Evolutionary conservation across 2,797 vertebrate genomes (phyloP), one percentile per base, ranked within the genome.

Genomic region (Orestias chungarensis): DNA sequence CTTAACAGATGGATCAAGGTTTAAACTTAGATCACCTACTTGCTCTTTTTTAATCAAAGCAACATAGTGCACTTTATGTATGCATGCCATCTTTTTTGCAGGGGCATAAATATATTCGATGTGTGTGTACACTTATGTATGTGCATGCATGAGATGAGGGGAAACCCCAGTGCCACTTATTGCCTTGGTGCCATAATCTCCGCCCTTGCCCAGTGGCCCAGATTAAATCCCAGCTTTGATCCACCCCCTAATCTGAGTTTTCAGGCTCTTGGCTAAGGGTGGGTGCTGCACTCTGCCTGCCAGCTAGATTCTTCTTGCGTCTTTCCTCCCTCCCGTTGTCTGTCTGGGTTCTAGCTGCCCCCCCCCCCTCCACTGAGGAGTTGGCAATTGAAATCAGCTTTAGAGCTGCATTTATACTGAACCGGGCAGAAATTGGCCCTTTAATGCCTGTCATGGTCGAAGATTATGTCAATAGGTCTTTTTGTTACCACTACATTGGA

Each of bases 211-310:
- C 93, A 93, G 84, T 94, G 92, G 93, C 93, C 93, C 93, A 94
- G 92, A 95, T 95, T 94, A 94, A 93, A 94, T 93, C 91, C 93
- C 85, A 83, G 84, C 91, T 94, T 94, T 94, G 91, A 95, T 94
- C 93, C 94, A 88, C 93, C 93, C 93, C 92, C 92, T 94, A 95
- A 94, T 95, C 93, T 92, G 92, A 94, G 93, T 94, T 94, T 94
- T 94, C 92, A 93, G 93, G 89, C 93, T 91, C 81, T 84, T 88
- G 90, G 90, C 88, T 86, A 89, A 93, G 92, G 92, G 92, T 91
- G 92, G 92, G 89, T 91, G 90, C 92, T 89, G 83, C 52, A 69
- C 83, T 91, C 85, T 91, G 90, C 91, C 92, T 92, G 92, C 91
- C 89, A 92, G 92, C 90, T 74, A 93, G 73, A 92, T 88, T 92